Evolutionary conservation across 2,888 invertebrate species (phyloP), one percentile per base, ranked within the genome.

Genomic region (Aspidiotus rigidus): DNA sequence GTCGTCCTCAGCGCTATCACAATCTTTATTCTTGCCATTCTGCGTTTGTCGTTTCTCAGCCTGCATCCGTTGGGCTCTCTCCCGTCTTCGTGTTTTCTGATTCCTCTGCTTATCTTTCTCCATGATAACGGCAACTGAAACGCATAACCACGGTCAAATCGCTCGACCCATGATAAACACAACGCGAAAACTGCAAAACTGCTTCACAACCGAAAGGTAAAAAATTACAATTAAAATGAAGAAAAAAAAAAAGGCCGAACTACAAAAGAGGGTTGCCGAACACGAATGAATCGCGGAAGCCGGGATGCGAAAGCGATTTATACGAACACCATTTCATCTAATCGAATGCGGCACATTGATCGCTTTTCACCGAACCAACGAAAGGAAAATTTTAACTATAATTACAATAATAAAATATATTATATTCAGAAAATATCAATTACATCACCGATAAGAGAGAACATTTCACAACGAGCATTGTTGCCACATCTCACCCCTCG

Each of bases 31-130:
- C 78, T 83, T 83, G 80, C 85, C 83, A 15, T 40, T 42, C n/a
- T 28, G 41, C 82, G 87, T 87, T 80, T 87, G 73, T 80, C 87
- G 73, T 73, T 76, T 86, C 82, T 89, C 89, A 80, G 89, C 88
- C 83, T 89, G 88, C 86, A 90, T 87, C 82, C 91, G 90, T 85
- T 90, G 90, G 78, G 91, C 91, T 82, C 91, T 85, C 83, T 90
- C 90, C 81, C 91, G 86, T 80, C 91, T 86, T 81, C 90, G 86
- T 80, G 90, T 91, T 81, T 87, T 85, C 81, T 88, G 88, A 80
- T 83, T 84, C 81, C 88, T 85, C 83, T 88, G 88, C 62, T 71
- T 69, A 67, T 67, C 67, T 56, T 67, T 67, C 49, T 67, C 67
- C 67, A 67, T 67, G 39, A 40, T 66, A 6, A 49, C 49, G 13